phyloP scores from a whole-genome alignment of 2,888 invertebrate genomes.

The Lissonota sp. region DNA sequence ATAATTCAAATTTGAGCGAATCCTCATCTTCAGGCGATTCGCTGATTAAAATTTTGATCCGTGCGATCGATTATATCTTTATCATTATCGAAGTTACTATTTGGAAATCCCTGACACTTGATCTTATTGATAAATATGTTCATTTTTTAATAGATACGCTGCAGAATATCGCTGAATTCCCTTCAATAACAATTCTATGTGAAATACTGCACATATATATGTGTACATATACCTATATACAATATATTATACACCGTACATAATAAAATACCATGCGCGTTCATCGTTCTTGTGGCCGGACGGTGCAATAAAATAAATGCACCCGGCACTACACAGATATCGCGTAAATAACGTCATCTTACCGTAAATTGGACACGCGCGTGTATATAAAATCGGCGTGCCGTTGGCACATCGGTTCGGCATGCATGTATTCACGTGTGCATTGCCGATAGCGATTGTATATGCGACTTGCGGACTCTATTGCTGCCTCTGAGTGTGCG shows the following conservation, averaged over 20 bases:
- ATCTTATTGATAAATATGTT: too few relatives aligned
- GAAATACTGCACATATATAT: too few relatives aligned
- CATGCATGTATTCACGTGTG: background rate
- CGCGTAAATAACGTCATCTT: slow-evolving; percentile 68
- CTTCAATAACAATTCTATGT: too few relatives aligned
- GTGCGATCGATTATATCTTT: too few relatives aligned
- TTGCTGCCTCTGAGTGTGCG: slow-evolving; percentile 46
- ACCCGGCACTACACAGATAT: slow-evolving; percentile 54
- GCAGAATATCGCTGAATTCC: too few relatives aligned
- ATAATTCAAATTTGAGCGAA: too few relatives aligned
- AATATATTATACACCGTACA: slow-evolving; percentile 29
- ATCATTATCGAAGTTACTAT: too few relatives aligned
- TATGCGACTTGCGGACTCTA: background rate
- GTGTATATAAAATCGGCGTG: slow-evolving; percentile 37
- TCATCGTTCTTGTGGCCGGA: slow-evolving; percentile 49
- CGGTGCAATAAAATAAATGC: slow-evolving; percentile 67
- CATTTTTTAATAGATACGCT: too few relatives aligned
- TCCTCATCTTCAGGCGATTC: too few relatives aligned
- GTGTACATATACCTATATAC: too few relatives aligned
- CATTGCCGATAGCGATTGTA: slow-evolving; percentile 9
- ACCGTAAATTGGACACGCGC: slow-evolving; percentile 59
- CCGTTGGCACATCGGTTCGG: slow-evolving; percentile 14
- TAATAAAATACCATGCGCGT: slow-evolving; percentile 55
- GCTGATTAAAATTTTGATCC: too few relatives aligned
- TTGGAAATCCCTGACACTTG: too few relatives aligned